Evolutionary conservation across 2,888 invertebrate species (phyloP).

Genomic region (Agonopterix heracliana): DNA sequence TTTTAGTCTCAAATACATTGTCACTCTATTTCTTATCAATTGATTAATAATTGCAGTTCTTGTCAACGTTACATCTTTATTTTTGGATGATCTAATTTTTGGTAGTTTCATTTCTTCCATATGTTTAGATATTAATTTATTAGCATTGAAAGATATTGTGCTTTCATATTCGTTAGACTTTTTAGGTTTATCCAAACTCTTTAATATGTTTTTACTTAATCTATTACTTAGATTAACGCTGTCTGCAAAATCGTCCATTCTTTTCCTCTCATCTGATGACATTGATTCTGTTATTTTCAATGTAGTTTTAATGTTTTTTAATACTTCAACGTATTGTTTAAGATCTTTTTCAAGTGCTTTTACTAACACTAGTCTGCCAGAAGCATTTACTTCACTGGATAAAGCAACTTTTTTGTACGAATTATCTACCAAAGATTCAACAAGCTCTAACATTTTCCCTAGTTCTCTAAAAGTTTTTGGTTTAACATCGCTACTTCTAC

Average conservation of each 20-base stretch:
- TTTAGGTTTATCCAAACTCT: slow-evolving; percentile 23
- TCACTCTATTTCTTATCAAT: slow-evolving; percentile 50
- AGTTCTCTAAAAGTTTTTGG: slow-evolving; percentile 38
- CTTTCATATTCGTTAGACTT: no score
- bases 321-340: slow-evolving; percentile 27
- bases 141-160: no score
- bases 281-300: slow-evolving; percentile 20
- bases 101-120: background rate
- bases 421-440: slow-evolving; percentile 32
- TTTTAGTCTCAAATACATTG: slow-evolving; percentile 39
- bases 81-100: background rate
- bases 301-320: slow-evolving; percentile 33
- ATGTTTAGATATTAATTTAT: no score
- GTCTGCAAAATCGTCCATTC: slow-evolving; percentile 38
- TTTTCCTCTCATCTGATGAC: slow-evolving; percentile 23
- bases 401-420: slow-evolving; percentile 42
- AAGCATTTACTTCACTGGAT: slow-evolving; percentile 29
- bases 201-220: slow-evolving; percentile 33
- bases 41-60: slow-evolving; percentile 52
- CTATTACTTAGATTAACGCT: slow-evolving; percentile 34
- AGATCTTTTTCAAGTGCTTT: slow-evolving; percentile 44
- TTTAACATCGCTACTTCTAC: slow-evolving; percentile 27
- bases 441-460: slow-evolving; percentile 31
- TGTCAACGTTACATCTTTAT: slow-evolving; percentile 29
- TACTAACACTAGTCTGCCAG: slow-evolving; percentile 40